A percentile compares a stretch with the other conserved stretches of the same genome.
Evolutionary conservation across 1,140 invertebrate species (phyloP).

Genomic region (Battus philenor): DNA sequence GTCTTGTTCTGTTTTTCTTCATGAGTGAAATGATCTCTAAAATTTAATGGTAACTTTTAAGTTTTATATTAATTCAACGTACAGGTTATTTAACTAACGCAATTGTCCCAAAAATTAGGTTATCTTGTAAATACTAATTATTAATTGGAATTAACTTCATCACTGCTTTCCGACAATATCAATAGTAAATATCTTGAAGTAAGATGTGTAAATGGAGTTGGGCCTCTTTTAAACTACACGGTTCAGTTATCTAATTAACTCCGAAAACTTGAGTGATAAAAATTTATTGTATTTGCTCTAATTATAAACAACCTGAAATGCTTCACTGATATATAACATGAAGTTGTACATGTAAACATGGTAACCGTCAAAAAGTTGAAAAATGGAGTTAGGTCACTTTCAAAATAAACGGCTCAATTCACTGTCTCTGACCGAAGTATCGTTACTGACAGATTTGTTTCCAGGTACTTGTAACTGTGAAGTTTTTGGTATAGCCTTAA

Average conservation of each 20-base stretch:
- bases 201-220: background rate
- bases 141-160: background rate
- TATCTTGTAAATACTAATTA: constrained; percentile 2
- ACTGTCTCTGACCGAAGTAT: no score
- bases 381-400: background rate
- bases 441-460: no score
- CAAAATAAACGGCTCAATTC: background rate
- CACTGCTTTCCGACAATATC: background rate
- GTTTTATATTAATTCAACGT: background rate
- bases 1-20: background rate
- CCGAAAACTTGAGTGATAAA: background rate
- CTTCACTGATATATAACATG: background rate
- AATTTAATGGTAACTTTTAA: background rate
- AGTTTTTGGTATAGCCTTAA: no score
- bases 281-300: background rate
- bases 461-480: no score
- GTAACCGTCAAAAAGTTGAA: background rate
- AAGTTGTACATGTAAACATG: background rate
- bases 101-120: background rate
- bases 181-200: background rate
- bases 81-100: background rate
- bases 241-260: background rate
- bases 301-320: background rate
- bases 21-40: background rate
- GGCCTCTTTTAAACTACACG: constrained; percentile 1